These are phyloP conservation scores for Falco rusticolus DNA, from an alignment of 2,797 vertebrate species.

Conservation along the genomic window DNA sequence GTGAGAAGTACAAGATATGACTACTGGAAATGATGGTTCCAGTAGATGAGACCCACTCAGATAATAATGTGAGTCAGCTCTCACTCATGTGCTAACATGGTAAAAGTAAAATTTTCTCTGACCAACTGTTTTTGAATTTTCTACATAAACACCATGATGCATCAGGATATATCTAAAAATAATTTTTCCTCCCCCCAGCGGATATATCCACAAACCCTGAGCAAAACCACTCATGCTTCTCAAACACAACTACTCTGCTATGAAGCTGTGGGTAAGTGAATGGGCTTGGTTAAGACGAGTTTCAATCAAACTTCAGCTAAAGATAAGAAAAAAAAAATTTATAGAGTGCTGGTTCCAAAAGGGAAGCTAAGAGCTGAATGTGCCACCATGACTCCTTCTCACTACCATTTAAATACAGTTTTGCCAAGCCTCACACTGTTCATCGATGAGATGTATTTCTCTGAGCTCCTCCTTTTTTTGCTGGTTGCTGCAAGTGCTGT, in stretches of 20 bases:
- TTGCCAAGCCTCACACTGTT: neutral
- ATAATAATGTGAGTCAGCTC: constrained; percentile 58
- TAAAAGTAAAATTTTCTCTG: constrained; percentile 34
- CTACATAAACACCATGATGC: constrained; percentile 53
- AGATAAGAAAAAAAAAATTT: neutral
- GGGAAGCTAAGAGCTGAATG: neutral
- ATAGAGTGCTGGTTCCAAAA: neutral
- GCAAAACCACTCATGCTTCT: constrained; percentile 36
- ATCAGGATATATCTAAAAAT: constrained; percentile 41
- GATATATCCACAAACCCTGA: constrained; percentile 45
- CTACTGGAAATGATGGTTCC: constrained; percentile 41
- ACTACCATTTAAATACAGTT: rapidly evolving
- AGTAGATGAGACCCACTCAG: constrained; percentile 47
- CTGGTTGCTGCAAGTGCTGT: neutral
- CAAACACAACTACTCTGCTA: neutral
- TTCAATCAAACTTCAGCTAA: neutral
- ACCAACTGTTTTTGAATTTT: constrained; percentile 54
- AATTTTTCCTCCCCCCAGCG: neutral
- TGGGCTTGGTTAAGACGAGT: neutral
- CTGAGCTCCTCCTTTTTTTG: neutral
- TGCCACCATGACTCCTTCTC: neutral
- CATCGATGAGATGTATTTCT: neutral
- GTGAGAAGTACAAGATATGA: neutral
- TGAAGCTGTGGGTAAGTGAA: neutral
- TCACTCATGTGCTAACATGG: constrained; percentile 27